A percentile compares a stretch with the other conserved stretches of the same genome.
phyloP scores from a whole-genome alignment of 2,888 invertebrate genomes.

The Capitulum mitella region DNA sequence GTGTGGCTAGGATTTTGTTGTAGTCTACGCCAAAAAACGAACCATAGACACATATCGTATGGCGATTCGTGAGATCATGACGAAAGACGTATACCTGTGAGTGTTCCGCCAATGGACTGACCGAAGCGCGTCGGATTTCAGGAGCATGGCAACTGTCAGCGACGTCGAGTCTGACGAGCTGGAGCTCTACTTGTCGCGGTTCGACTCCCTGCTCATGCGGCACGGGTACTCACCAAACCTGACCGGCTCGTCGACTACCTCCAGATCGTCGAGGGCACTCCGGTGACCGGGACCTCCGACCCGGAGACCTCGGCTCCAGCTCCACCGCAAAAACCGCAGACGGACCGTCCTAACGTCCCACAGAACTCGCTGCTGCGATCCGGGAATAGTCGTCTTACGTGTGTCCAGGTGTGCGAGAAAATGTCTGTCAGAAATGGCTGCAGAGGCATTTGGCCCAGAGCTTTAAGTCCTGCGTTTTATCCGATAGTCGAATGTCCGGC shows the following conservation, averaged over 20 bases:
- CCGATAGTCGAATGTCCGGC: neutral
- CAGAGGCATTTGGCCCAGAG: neutral
- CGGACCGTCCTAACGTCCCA: neutral
- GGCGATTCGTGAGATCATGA: too few species aligned
- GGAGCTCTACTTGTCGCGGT: neutral
- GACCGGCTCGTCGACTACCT: neutral
- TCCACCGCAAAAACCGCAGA: neutral
- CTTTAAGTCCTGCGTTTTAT: neutral
- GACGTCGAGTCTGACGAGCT: neutral
- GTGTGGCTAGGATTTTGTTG: neutral
- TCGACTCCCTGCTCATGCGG: neutral
- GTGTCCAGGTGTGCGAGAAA: neutral
- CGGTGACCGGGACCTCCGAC: neutral
- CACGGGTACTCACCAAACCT: neutral
- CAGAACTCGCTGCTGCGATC: neutral
- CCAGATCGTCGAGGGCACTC: neutral
- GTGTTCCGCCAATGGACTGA: neutral
- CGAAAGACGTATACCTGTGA: neutral
- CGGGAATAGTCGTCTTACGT: neutral
- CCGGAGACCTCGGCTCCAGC: neutral
- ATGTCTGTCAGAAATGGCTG: neutral
- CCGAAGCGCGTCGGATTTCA: neutral
- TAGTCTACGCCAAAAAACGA: neutral
- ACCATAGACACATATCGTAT: too few species aligned
- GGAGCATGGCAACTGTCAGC: neutral